phyloP scores from a whole-genome alignment of 2,113 vertebrate genomes.

The Guaruba guarouba region DNA sequence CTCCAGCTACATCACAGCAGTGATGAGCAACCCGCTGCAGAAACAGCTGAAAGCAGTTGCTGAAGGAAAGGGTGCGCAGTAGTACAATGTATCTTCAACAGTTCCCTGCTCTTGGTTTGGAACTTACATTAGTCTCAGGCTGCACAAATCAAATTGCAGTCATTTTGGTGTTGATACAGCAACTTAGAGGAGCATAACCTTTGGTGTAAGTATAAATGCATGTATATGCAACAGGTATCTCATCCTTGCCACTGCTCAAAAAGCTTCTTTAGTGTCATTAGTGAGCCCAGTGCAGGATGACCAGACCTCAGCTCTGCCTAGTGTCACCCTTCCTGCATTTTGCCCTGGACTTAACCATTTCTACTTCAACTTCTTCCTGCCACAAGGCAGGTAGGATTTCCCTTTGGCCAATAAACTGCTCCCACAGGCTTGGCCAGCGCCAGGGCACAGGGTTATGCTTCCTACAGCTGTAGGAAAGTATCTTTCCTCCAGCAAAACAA shows the following conservation, averaged over 20 bases:
- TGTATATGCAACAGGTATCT: not conserved
- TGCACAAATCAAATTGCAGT: not conserved
- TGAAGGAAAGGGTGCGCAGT: not conserved
- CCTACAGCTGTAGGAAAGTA: not conserved
- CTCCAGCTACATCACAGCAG: not conserved
- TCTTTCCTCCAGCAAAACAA: not conserved
- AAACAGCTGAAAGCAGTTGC: accelerated
- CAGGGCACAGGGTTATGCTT: not conserved
- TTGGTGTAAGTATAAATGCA: accelerated
- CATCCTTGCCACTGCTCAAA: not conserved
- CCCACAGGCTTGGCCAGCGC: not conserved
- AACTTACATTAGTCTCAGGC: not conserved
- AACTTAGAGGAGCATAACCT: not conserved
- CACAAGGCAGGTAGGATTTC: not conserved
- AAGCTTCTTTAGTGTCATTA: not conserved
- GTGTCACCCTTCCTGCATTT: not conserved
- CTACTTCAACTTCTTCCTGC: not conserved
- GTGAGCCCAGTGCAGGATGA: not conserved
- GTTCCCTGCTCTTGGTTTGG: not conserved
- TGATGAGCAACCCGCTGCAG: not conserved
- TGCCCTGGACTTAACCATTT: not conserved
- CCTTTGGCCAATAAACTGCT: not conserved
- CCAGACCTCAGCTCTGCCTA: not conserved
- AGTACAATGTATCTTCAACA: not conserved
- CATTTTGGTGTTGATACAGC: not conserved